Evolutionary conservation across 2,888 invertebrate genomes (phyloP), one percentile per base, ranked within the genome.

Genomic region (Protodeltote pygarga): DNA sequence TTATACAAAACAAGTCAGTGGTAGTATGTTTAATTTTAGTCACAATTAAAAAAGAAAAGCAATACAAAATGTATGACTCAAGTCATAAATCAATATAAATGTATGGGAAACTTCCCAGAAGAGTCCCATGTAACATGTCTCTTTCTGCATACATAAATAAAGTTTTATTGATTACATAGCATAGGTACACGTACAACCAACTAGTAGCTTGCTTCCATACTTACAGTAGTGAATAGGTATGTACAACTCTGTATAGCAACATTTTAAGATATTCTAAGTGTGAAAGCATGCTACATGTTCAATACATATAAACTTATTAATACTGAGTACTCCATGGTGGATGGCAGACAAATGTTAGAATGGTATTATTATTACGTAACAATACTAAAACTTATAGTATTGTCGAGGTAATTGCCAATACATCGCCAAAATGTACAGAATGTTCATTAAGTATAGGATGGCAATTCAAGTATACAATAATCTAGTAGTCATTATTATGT

Each of bases 21-120:
- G n/a, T 39, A 20, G 46, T 61, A 34, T 37, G 23, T 2, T 15
- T n/a, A 17, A 27, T 31, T 34, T 25, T 38, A 44, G 58, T 52
- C 38, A 47, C 34, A 54, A 50, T 51, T 32, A 38, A 45, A 47
- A 50, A 58, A 49, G 34, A 41, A 40, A 61, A 62, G 41, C 14
- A 41, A 47, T 42, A 62, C 44, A 66, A 57, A 52, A 55, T 47
- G 46, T 49, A 39, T 50, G 29, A 61, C 46, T 38, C 25, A 51
- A 33, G 45, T 47, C 29, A 34, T 44, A 47, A 39, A 41, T 38
- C 13, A 39, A 39, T 27, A 31, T 19, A 31, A 10, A 17, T 6
- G 3, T n/a, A 29, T 24, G 10, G 20, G 34, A 40, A 28, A 27
- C 48, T 49, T 45, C 32, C 11, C 27, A 25, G 20, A 44, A 46